These are phyloP conservation scores for Spizella passerina DNA, from an alignment of 2,797 vertebrate genomes.

Conservation along the genomic window DNA sequence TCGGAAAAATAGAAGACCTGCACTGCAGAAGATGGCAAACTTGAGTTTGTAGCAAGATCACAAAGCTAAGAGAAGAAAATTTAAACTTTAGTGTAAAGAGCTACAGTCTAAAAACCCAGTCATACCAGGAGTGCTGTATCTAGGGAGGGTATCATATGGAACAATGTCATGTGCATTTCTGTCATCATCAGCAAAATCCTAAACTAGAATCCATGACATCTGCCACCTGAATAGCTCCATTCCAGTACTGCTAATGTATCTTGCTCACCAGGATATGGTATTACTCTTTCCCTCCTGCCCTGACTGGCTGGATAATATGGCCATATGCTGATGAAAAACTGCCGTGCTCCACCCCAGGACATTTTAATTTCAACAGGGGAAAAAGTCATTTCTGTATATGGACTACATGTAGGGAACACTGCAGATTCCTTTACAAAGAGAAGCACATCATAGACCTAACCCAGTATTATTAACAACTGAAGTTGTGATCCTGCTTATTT, in stretches of 20 bases:
- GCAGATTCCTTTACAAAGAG: neutral
- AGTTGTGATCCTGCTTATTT: neutral
- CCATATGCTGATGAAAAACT: conserved; percentile 4
- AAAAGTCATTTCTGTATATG: neutral
- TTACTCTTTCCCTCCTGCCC: neutral
- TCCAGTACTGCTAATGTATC: neutral
- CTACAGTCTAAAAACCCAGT: neutral
- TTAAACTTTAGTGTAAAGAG: neutral
- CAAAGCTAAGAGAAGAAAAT: neutral
- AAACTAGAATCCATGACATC: neutral
- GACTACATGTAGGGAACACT: neutral
- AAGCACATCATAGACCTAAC: neutral
- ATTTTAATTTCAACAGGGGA: neutral
- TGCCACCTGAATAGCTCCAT: neutral
- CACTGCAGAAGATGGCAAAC: neutral
- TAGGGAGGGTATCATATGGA: neutral
- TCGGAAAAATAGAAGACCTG: neutral
- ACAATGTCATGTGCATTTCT: neutral
- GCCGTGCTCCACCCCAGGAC: neutral
- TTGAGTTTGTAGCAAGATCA: neutral
- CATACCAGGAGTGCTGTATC: neutral
- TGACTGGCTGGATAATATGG: neutral
- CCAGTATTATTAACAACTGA: neutral
- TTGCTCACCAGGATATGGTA: neutral
- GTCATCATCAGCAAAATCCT: neutral